phyloP scores from a whole-genome alignment of 2,797 vertebrate genomes.

The Pempheris klunzingeri region DNA sequence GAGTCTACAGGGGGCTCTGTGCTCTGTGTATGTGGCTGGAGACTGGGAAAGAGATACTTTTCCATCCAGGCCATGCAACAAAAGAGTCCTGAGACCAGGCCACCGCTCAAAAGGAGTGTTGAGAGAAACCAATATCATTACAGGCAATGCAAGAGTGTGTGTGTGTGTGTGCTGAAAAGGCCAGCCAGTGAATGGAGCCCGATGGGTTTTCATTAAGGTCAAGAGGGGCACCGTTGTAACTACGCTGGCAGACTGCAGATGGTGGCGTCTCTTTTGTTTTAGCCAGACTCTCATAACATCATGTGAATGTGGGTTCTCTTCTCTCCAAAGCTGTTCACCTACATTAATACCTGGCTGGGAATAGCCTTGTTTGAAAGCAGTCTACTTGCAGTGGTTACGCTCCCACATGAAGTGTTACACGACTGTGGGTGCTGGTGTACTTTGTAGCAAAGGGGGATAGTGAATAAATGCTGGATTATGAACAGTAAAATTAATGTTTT shows the following conservation, averaged over 20 bases:
- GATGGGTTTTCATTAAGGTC: constrained; percentile 68
- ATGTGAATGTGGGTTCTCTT: constrained; percentile 46
- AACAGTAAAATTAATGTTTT: background rate
- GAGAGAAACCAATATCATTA: constrained; percentile 86
- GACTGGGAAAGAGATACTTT: constrained; percentile 71
- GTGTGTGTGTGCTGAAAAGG: constrained; percentile 70
- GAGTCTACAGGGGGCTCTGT: constrained; percentile 55
- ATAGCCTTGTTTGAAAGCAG: constrained; percentile 30
- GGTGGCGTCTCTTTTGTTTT: constrained; percentile 76
- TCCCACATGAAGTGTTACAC: constrained; percentile 14
- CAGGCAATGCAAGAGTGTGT: constrained; percentile 66
- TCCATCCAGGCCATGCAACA: constrained; percentile 72
- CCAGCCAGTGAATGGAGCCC: constrained; percentile 69
- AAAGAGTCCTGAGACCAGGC: constrained; percentile 77
- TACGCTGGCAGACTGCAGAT: constrained; percentile 70
- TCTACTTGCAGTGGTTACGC: constrained; percentile 16
- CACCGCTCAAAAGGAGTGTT: constrained; percentile 75
- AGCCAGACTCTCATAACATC: constrained; percentile 69
- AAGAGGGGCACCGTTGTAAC: constrained; percentile 64
- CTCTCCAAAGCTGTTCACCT: constrained; percentile 36
- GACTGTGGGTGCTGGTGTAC: background rate
- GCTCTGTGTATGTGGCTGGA: constrained; percentile 33
- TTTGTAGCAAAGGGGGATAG: background rate
- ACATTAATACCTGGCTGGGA: constrained; percentile 45
- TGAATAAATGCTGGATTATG: background rate